Conservation (phyloP, 1,140 invertebrate genomes). For the Drosophila lini region DNA sequence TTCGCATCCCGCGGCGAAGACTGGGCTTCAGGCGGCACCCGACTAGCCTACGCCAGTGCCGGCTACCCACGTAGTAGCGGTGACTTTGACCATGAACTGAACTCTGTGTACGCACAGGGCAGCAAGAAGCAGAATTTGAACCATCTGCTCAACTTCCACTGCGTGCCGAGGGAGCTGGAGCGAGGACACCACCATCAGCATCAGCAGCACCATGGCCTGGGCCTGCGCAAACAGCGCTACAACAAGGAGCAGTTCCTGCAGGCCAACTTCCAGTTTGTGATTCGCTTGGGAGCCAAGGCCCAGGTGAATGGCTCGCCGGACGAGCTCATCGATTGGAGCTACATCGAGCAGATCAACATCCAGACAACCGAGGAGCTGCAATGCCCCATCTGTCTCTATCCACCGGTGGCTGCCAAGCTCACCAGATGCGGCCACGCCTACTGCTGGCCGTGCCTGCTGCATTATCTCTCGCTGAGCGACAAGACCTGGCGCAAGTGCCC, state of each 20-base stretch:
- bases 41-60: slow-evolving; percentile 52
- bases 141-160: slow-evolving; percentile 95
- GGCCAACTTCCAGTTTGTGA: slow-evolving; percentile 98
- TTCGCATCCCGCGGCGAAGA: slow-evolving; percentile 45
- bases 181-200: slow-evolving; percentile 78
- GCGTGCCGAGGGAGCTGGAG: slow-evolving; percentile 86
- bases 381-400: slow-evolving; percentile 96
- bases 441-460: slow-evolving; percentile 97
- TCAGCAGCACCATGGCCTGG: slow-evolving; percentile 50
- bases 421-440: slow-evolving; percentile 97
- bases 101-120: slow-evolving; percentile 91
- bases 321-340: slow-evolving; percentile 94
- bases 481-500: slow-evolving; percentile 92
- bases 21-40: slow-evolving; percentile 65
- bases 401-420: slow-evolving; percentile 94
- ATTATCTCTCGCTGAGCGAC: slow-evolving; percentile 94
- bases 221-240: slow-evolving; percentile 86
- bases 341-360: slow-evolving; percentile 94
- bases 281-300: slow-evolving; percentile 88
- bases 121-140: slow-evolving; percentile 96
- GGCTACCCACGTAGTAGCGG: slow-evolving; percentile 70
- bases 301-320: slow-evolving; percentile 92
- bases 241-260: slow-evolving; percentile 97
- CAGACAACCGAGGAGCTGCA: slow-evolving; percentile 89
- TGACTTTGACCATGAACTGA: slow-evolving; percentile 88